phyloP scores from a whole-genome alignment of 2,797 vertebrate species.

The Apodemus agrarius region DNA sequence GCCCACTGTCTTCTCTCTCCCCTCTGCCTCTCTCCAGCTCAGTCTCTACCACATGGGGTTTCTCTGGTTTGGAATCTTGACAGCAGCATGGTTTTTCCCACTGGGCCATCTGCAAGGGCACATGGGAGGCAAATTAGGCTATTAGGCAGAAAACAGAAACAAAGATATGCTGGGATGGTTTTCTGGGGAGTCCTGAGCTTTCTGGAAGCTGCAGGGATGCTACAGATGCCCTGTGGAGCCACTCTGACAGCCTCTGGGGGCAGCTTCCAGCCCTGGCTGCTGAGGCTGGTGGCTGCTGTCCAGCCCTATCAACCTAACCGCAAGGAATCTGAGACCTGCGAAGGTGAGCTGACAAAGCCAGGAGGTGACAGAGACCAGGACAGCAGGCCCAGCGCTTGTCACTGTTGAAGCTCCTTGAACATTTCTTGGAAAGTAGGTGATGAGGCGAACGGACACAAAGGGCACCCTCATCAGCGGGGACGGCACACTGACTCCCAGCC shows the following conservation, averaged over 20 bases:
- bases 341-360: neutral
- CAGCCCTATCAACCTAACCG: neutral
- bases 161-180: constrained; percentile 71
- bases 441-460: neutral
- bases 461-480: neutral
- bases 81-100: constrained; percentile 57
- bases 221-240: constrained; percentile 33
- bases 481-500: neutral
- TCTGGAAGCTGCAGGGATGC: constrained; percentile 19
- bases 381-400: neutral
- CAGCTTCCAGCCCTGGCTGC: neutral
- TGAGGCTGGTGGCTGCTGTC: neutral
- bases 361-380: neutral
- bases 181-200: constrained; percentile 43
- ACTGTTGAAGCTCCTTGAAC: neutral
- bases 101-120: constrained; percentile 77
- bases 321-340: neutral
- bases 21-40: neutral
- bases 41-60: neutral
- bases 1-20: neutral
- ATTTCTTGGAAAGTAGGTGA: neutral
- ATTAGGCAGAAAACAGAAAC: constrained; percentile 74
- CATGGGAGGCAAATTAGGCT: constrained; percentile 77
- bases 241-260: neutral
- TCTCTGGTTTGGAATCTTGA: constrained; percentile 38